phyloP scores from a whole-genome alignment of 2,113 vertebrate species.

The Thomomys bottae region DNA sequence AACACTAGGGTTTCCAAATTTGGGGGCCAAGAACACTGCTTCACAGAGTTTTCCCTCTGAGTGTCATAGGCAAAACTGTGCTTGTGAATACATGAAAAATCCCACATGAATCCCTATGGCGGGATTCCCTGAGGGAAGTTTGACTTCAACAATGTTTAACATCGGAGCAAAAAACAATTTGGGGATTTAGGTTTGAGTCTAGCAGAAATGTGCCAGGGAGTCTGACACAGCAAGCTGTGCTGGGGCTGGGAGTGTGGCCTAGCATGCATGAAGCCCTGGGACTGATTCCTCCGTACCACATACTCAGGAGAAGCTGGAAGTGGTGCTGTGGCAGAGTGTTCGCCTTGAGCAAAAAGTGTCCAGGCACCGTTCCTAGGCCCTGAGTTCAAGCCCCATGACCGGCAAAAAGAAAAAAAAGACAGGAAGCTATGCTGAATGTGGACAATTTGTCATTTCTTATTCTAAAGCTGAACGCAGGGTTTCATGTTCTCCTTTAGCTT shows the following conservation, averaged over 20 bases:
- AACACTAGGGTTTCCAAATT: conserved; percentile 10
- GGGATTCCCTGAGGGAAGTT: conserved; percentile 32
- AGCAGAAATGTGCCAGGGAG: neutral
- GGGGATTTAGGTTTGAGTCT: neutral
- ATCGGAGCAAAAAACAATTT: neutral
- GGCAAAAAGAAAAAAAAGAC: too few relatives aligned
- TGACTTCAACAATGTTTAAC: conserved; percentile 39
- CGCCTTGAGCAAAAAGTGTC: too few relatives aligned
- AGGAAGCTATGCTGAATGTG: neutral
- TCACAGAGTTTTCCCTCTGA: neutral
- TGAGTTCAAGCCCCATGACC: too few relatives aligned
- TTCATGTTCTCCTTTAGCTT: too few relatives aligned
- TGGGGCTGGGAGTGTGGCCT: too few relatives aligned
- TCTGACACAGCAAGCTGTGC: neutral
- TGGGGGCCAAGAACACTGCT: neutral
- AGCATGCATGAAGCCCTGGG: too few relatives aligned
- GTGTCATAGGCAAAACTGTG: neutral
- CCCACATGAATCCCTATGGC: neutral
- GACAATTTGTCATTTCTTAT: neutral
- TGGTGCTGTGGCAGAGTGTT: too few relatives aligned
- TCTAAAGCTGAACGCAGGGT: too few relatives aligned
- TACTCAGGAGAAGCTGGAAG: too few relatives aligned
- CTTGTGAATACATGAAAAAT: neutral
- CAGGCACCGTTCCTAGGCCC: too few relatives aligned
- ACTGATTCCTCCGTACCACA: too few relatives aligned